Conservation (phyloP, 1,140 invertebrate species). For the Pseudobourletiella spinata region DNA sequence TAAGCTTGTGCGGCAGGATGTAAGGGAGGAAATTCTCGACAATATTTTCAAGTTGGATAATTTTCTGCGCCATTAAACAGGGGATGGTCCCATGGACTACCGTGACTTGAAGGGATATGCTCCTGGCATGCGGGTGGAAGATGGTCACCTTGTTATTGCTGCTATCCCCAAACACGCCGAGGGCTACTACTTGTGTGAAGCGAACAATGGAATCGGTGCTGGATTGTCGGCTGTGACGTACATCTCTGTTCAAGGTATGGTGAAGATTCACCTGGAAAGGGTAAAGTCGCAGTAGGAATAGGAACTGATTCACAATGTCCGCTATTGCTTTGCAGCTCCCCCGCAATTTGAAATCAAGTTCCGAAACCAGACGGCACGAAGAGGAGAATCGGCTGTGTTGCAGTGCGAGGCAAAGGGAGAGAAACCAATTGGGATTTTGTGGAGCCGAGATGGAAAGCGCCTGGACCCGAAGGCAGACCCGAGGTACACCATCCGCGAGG, state of each 20-base stretch:
- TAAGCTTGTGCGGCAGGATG: slow-evolving; percentile 47
- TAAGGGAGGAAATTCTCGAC: too few species aligned
- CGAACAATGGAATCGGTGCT: slow-evolving; percentile 89
- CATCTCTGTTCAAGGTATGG: slow-evolving; percentile 81
- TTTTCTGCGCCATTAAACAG: slow-evolving; percentile 46
- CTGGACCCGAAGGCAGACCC: slow-evolving; percentile 61
- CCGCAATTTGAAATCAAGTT: slow-evolving; percentile 89
- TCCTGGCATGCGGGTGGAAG: slow-evolving; percentile 78
- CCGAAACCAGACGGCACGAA: slow-evolving; percentile 76
- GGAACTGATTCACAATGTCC: too few species aligned
- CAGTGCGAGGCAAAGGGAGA: slow-evolving; percentile 59
- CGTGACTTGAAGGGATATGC: slow-evolving; percentile 81
- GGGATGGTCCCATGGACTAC: slow-evolving; percentile 81
- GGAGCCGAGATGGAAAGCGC: slow-evolving; percentile 91
- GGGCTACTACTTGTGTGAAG: slow-evolving; percentile 77
- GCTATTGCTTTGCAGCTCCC: slow-evolving; percentile 76
- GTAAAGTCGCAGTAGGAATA: too few species aligned
- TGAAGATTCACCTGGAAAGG: neutral
- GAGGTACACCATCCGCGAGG: slow-evolving; percentile 83
- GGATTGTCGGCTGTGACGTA: slow-evolving; percentile 85
- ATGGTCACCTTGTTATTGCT: slow-evolving; percentile 76
- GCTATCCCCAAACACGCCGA: slow-evolving; percentile 87
- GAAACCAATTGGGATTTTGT: slow-evolving; percentile 88
- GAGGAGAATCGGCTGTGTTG: slow-evolving; percentile 80
- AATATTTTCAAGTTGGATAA: too few species aligned